Conservation (phyloP, 2,888 invertebrate genomes). For the Neoitamus cyanurus region DNA sequence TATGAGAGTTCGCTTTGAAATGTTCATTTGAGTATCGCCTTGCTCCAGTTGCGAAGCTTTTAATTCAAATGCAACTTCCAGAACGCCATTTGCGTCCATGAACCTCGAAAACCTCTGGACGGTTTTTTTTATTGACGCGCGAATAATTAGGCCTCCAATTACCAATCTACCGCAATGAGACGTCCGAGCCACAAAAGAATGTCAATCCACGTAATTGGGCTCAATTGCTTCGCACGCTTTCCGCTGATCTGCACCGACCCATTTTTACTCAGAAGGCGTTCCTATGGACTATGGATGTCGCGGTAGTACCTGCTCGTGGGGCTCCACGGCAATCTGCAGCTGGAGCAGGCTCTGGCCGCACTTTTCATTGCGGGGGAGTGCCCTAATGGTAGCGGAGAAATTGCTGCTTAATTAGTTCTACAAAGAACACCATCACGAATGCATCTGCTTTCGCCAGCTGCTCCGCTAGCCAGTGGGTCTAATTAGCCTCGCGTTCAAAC, state of each 20-base stretch:
- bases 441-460: neutral
- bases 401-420: conserved; percentile 6
- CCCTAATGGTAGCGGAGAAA: neutral
- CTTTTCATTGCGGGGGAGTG: neutral
- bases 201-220: conserved; percentile 38
- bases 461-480: neutral
- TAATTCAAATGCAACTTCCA: conserved; percentile 1
- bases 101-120: neutral
- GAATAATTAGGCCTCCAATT: conserved; percentile 30
- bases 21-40: neutral
- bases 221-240: conserved; percentile 33
- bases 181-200: conserved; percentile 33
- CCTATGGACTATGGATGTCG: neutral
- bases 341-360: neutral
- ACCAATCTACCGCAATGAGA: neutral
- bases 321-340: neutral
- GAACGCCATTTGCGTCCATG: neutral
- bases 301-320: neutral
- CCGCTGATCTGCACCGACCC: conserved; percentile 15
- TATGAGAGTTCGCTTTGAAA: neutral
- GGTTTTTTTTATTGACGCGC: neutral
- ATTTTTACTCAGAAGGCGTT: neutral
- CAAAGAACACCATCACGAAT: neutral
- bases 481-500: neutral
- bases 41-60: neutral